Evolutionary conservation across 37 sponge, comb jelly and placozoan genomes (phyloP).

Genomic region (Geodia barretti): DNA sequence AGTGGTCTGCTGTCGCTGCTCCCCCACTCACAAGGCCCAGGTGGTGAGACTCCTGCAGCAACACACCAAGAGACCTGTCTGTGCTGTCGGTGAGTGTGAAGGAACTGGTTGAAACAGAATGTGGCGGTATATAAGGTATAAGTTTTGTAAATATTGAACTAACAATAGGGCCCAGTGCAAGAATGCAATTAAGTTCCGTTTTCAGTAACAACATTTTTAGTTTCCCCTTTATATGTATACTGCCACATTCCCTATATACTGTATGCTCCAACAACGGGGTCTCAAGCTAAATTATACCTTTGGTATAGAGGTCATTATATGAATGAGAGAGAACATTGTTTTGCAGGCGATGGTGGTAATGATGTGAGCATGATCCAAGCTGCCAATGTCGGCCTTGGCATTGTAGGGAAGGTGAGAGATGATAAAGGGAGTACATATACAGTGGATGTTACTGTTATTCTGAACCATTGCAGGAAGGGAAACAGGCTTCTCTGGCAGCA

Average conservation of each 20-base stretch:
- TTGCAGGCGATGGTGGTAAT: conserved; percentile 88
- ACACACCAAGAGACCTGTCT: conserved; percentile 75
- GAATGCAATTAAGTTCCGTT: too few relatives aligned
- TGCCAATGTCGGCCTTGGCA: conserved; percentile 94
- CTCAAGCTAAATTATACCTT: too few relatives aligned
- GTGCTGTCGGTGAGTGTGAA: conserved; percentile 79
- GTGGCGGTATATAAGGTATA: too few relatives aligned
- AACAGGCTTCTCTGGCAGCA: conserved; percentile 95
- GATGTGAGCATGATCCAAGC: conserved; percentile 99
- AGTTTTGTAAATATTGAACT: too few relatives aligned
- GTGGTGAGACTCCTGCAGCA: conserved; percentile 81
- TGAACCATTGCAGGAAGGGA: conserved; percentile 75
- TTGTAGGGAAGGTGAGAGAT: conserved; percentile 81
- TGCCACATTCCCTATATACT: too few relatives aligned
- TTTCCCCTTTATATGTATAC: too few relatives aligned
- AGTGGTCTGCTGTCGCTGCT: conserved; percentile 93
- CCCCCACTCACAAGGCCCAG: conserved; percentile 92
- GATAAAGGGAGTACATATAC: not conserved
- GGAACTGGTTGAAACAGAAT: too few relatives aligned
- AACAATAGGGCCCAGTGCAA: too few relatives aligned
- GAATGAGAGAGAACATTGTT: too few relatives aligned
- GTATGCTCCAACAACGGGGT: too few relatives aligned
- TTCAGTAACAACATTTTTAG: too few relatives aligned
- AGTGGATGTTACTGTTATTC: not conserved
- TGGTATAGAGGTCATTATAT: too few relatives aligned